Base-by-base conservation (phyloP, 2,888 invertebrate species). In the Thecophora atra region DNA sequence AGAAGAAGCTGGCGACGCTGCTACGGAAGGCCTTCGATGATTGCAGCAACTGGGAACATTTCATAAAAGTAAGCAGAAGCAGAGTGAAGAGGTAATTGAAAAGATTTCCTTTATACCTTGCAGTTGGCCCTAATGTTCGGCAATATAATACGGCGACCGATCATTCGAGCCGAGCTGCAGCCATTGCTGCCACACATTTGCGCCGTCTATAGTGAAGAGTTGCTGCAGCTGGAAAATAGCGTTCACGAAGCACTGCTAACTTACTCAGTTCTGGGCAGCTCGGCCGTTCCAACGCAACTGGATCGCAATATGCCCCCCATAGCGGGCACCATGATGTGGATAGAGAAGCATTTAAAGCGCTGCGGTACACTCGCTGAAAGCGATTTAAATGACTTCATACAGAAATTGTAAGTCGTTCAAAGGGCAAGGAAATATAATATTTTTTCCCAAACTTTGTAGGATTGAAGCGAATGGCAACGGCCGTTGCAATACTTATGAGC, bases 291-390 rank as follows among this genome's bases (percentile, higher is more conserved):
- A 26, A 79, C n/a, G n/a, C n/a, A 83, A 0, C 54, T 77, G 37
- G 81, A 85, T 52, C 76, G 77, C 37, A 93, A 84, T 93, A 95
- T 60, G 91, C 92, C 71, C 89, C 80, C 83, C 21, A 77, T 94
- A 1, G 90, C 93, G 24, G 94, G 95, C 0, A 88, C 90, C 72
- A 84, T 96, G 56, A 90, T 92, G 85, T 94, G 94, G 91, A 84
- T 95, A 4, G 86, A 90, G 79, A 94, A 95, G 84, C 84, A 94
- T 67, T 88, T 89, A 69, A 86, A 87, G 63, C 87, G 92, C 64
- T 82, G 81, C 70, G 80, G 81, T 73, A 75, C 77, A 1, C 77
- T 84, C 8, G 79, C 79, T 3, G 80, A 79, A 21, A 77, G 70
- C 42, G 81, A 82, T 28, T 70, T 83, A 47, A 78, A 76, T 26